phyloP scores from a whole-genome alignment of 2,113 vertebrate genomes.

The Microtus richardsoni region DNA sequence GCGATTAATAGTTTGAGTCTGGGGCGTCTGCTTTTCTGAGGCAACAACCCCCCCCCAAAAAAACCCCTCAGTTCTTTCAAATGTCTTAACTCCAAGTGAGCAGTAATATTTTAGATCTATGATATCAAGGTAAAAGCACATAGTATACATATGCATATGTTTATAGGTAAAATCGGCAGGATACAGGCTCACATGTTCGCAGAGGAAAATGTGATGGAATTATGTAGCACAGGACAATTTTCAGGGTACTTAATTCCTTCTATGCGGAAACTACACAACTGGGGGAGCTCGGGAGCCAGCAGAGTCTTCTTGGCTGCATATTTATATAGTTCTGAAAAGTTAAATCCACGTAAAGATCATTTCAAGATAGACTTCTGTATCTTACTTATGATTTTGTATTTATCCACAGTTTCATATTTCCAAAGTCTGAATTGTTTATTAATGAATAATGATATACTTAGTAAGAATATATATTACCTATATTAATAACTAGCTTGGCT shows the following conservation, averaged over 20 bases:
- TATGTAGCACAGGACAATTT: not conserved
- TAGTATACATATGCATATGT: not conserved
- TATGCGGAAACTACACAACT: conserved; percentile 19
- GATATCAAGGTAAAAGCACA: not conserved
- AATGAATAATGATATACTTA: conserved; percentile 16
- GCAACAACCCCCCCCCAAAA: not conserved
- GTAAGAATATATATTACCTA: not conserved
- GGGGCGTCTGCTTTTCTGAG: not conserved
- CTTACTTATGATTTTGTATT: conserved; percentile 27
- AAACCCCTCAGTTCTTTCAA: conserved; percentile 29
- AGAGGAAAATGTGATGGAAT: not conserved
- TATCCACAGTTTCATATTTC: not conserved
- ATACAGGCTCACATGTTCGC: not conserved
- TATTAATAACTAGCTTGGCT: conserved; percentile 14
- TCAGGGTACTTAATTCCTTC: not conserved
- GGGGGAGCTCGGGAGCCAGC: not conserved
- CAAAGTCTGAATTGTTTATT: conserved; percentile 15
- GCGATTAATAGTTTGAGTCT: not conserved
- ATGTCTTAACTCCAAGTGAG: conserved; percentile 10
- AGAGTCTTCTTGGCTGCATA: conserved; percentile 29
- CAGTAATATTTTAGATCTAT: conserved; percentile 44
- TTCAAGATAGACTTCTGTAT: not conserved
- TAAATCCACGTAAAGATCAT: not conserved
- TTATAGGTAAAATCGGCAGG: not conserved
- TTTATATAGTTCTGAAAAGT: conserved; percentile 40